Base-by-base conservation (phyloP, 2,888 invertebrate species). In the Caenorhabditis sp. region DNA sequence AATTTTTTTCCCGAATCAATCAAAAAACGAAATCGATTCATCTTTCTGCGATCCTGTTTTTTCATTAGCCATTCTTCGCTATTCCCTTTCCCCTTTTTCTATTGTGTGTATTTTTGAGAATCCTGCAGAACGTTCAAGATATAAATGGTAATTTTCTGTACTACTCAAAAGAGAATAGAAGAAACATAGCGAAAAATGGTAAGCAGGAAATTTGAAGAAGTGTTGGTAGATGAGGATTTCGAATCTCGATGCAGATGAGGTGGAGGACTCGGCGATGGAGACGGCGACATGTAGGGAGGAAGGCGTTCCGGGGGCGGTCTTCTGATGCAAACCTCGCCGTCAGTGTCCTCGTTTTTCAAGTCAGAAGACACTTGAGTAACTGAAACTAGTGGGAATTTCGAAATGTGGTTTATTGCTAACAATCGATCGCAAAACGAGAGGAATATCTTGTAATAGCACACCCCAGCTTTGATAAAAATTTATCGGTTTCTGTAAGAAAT, bases 1-100 rank as follows among this genome's bases (percentile, higher is more conserved):
- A 54, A 63, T 2, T 24, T 19, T 19, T 10, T 10, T 47, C 41
- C 12, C 12, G 24, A 51, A 19, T 35, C 31, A 66, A 66, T 47
- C 64, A 64, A 28, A 63, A 64, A 64, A 59, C 38, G 12, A 35
- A 68, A 66, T 51, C 54, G 51, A 68, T 51, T 38, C 41, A 24
- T 54, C 51, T 41, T 61, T 61, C 61, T 68, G 68, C 44, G 35
- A 41, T 54, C 64, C 19, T 63, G 16, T 35, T 61, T 26, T 31
- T 54, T 16, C 14, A 14, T 16, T n/a, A n/a, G n/a, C n/a, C n/a
- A n/a, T 16, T 44, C 14, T 14, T 14, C 2, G 5, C n/a, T 26
- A 22, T 24, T 31, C 22, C 28, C 19, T 47, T 22, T n/a, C 35
- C 22, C 10, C 8, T 26, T 54, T 41, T 24, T 61, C 5, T 47